Conservation (phyloP, 2,888 invertebrate species). For the Chloroclysta siterata region DNA sequence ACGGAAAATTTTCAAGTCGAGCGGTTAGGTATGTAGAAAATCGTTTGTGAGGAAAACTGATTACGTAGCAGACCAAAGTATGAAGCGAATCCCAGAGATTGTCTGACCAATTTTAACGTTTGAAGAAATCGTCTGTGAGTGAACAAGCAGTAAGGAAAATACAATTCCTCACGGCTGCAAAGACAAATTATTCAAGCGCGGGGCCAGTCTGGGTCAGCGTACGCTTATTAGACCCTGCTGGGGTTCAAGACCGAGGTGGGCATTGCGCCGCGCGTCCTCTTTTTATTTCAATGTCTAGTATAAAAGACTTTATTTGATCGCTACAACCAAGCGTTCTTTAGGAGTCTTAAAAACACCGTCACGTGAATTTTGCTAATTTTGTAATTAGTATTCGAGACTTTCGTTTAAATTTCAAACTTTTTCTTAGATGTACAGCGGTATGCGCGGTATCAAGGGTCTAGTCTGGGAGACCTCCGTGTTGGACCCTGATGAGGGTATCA, state of each 20-base stretch:
- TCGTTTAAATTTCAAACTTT: conserved; percentile 5
- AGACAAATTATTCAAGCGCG: conserved; percentile 12
- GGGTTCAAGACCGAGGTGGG: conserved; percentile 37
- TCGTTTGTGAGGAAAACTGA: conserved; percentile 8
- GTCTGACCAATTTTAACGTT: background rate
- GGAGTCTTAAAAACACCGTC: no score
- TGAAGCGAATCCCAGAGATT: background rate
- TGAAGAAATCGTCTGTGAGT: background rate
- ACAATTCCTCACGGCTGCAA: background rate
- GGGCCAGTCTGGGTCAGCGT: conserved; percentile 41
- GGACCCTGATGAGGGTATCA: conserved; percentile 97
- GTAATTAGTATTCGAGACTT: background rate
- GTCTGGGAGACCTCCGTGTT: conserved; percentile 98
- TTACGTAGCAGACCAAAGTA: background rate
- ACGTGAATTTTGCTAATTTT: background rate
- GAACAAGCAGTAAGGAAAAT: background rate
- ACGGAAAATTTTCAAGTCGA: conserved; percentile 28
- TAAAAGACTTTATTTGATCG: background rate
- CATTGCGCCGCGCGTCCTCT: conserved; percentile 23
- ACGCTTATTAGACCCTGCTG: conserved; percentile 40
- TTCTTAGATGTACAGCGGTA: conserved; percentile 94
- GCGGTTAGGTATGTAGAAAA: conserved; percentile 28
- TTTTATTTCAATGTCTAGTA: conserved; percentile 39
- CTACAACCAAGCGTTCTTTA: background rate
- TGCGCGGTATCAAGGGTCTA: conserved; percentile 97